These are phyloP conservation scores for Peromyscus melanophrys DNA, from an alignment of 2,797 vertebrate species.

Conservation along the genomic window DNA sequence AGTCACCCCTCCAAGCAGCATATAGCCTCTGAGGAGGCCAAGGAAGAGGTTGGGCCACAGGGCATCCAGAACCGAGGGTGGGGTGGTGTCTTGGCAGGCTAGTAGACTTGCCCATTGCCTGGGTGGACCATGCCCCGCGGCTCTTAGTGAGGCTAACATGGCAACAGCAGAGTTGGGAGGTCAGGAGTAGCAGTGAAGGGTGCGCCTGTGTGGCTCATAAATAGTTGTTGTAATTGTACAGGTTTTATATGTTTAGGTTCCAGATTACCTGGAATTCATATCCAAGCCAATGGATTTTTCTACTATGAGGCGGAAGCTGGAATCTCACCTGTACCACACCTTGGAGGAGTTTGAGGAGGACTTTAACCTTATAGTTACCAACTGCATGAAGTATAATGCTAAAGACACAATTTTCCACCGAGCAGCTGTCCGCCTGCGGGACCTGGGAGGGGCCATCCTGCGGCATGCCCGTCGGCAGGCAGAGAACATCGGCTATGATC, in stretches of 20 bases:
- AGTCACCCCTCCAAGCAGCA: slow-evolving; percentile 77
- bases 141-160: neutral
- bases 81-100: neutral
- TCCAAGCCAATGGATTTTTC: slow-evolving; percentile 99
- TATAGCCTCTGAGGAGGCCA: neutral
- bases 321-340: slow-evolving; percentile 96
- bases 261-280: slow-evolving; percentile 99
- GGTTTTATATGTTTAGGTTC: slow-evolving; percentile 96
- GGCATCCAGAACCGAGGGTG: neutral
- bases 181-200: slow-evolving; percentile 86
- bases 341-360: slow-evolving; percentile 96
- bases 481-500: slow-evolving; percentile 96
- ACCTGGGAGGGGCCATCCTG: slow-evolving; percentile 96
- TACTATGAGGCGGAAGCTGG: slow-evolving; percentile 97
- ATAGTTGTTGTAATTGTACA: slow-evolving; percentile 93
- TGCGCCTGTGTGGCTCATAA: slow-evolving; percentile 90
- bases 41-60: neutral
- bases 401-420: slow-evolving; percentile 99
- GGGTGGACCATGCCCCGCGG: neutral
- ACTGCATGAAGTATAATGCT: slow-evolving; percentile 99
- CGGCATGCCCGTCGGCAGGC: slow-evolving; percentile 96
- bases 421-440: slow-evolving; percentile 95
- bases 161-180: slow-evolving; percentile 69
- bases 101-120: neutral
- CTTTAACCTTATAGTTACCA: slow-evolving; percentile 98